phyloP scores from a whole-genome alignment of 2,888 invertebrate genomes.

The Drosophila paranaensis region DNA sequence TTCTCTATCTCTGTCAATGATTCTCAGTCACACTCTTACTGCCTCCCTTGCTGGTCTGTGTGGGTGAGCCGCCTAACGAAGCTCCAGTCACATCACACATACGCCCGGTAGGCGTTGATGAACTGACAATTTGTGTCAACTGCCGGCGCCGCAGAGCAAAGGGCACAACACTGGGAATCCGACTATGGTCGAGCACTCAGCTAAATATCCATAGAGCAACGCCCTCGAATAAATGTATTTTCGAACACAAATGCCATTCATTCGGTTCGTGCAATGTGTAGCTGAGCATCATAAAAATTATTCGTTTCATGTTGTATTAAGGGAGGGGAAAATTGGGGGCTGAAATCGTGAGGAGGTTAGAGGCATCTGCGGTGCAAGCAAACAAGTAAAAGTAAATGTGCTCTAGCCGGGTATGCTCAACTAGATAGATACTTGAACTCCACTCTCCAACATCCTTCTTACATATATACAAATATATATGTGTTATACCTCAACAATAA shows the following conservation, averaged over 20 bases:
- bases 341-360: neutral
- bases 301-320: conserved; percentile 75
- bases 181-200: neutral
- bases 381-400: neutral
- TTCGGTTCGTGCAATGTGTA: conserved; percentile 62
- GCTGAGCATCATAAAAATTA: conserved; percentile 79
- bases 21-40: neutral
- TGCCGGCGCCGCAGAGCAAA: conserved; percentile 68
- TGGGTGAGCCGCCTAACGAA: conserved; percentile 58
- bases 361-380: conserved; percentile 41
- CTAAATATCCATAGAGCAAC: conserved; percentile 53
- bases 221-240: conserved; percentile 77
- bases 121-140: conserved; percentile 82
- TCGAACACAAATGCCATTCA: conserved; percentile 78
- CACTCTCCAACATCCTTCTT: too few species aligned
- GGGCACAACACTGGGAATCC: conserved; percentile 32
- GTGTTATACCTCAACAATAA: too few species aligned
- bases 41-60: neutral
- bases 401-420: neutral
- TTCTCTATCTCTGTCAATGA: neutral
- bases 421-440: neutral
- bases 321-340: conserved; percentile 39
- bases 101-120: conserved; percentile 79
- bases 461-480: too few species aligned
- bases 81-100: conserved; percentile 60